Percentiles rank a stretch among this genome's conserved stretches.
These are phyloP conservation scores for Pampus argenteus DNA, from an alignment of 2,797 vertebrate genomes.

Conservation along the genomic window DNA sequence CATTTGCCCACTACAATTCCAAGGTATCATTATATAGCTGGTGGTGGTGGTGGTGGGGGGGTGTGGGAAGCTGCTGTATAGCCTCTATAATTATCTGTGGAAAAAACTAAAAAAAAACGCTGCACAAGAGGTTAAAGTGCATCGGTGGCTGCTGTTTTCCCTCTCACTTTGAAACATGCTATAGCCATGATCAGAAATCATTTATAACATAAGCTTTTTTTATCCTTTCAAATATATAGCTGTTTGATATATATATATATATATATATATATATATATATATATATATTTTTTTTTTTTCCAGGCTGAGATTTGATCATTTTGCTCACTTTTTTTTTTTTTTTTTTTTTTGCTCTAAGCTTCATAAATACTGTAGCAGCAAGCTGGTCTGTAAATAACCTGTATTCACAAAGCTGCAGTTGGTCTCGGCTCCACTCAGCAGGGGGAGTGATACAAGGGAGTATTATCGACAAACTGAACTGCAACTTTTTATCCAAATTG, in stretches of 20 bases:
- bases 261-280: too few relatives aligned
- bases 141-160: constrained; percentile 79
- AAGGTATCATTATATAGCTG: constrained; percentile 94
- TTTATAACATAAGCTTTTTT: constrained; percentile 36
- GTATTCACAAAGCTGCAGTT: constrained; percentile 17
- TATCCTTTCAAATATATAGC: constrained; percentile 1
- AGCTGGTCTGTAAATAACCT: constrained; percentile 34
- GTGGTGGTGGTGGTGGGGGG: constrained; percentile 92
- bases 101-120: constrained; percentile 89
- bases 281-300: too few relatives aligned
- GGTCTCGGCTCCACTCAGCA: constrained; percentile 5
- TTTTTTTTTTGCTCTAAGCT: background rate
- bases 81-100: constrained; percentile 94
- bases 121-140: constrained; percentile 80
- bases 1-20: constrained; percentile 90
- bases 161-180: constrained; percentile 64
- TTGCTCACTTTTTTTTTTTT: background rate
- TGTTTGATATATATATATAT: too few relatives aligned
- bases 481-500: constrained; percentile 18
- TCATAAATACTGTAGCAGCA: constrained; percentile 20
- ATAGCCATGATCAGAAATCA: constrained; percentile 65
- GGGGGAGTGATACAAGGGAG: constrained; percentile 13
- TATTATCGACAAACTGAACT: constrained; percentile 1
- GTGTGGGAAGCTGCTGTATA: constrained; percentile 93
- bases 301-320: constrained; percentile 10